Percentiles rank a stretch among this genome's conserved stretches.
Conservation (phyloP, 1,140 invertebrate species). For the Dendrolimus kikuchii region DNA sequence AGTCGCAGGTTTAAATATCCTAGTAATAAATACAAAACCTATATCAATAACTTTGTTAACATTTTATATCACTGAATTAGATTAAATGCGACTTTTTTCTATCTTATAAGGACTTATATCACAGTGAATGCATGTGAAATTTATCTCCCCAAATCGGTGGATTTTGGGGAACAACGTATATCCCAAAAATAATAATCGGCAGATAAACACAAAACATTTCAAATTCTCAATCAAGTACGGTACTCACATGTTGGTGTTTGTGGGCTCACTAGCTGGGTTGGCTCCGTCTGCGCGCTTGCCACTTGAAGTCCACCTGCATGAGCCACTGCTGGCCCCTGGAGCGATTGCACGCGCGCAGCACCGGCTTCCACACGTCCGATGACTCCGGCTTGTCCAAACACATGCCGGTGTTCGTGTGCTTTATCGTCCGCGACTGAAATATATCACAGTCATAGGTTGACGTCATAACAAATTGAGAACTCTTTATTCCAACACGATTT, state of each 20-base stretch:
- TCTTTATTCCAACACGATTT: no score
- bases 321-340: slow-evolving; percentile 90
- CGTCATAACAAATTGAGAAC: no score
- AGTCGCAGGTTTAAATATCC: no score
- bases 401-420: slow-evolving; percentile 92
- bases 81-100: no score
- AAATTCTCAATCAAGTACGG: background rate
- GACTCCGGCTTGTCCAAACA: slow-evolving; percentile 91
- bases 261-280: slow-evolving; percentile 39
- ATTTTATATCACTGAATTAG: no score
- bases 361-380: slow-evolving; percentile 81
- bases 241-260: slow-evolving; percentile 7
- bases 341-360: slow-evolving; percentile 84
- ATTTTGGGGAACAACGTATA: no score
- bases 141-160: no score
- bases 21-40: no score
- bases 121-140: no score
- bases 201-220: background rate
- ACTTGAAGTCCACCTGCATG: slow-evolving; percentile 96
- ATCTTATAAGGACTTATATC: no score
- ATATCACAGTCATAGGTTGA: no score
- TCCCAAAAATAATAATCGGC: background rate
- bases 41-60: no score
- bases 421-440: slow-evolving; percentile 85
- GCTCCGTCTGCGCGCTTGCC: slow-evolving; percentile 79